Percentiles rank a stretch among this genome's conserved stretches.
Evolutionary conservation across 2,888 invertebrate species (phyloP).

Genomic region (Heliothis peltigera): DNA sequence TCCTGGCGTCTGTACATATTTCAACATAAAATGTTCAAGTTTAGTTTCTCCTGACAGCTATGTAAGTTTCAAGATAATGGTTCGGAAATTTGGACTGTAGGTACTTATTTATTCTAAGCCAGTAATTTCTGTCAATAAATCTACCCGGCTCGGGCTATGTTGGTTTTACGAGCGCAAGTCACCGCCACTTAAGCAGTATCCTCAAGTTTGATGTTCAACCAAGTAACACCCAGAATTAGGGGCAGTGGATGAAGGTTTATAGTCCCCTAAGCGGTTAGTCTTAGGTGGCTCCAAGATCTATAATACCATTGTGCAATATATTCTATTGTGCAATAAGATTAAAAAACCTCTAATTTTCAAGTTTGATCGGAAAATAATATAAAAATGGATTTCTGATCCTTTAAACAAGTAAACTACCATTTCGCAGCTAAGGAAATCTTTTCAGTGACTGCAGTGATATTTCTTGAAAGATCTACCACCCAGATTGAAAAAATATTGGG

Average conservation of each 20-base stretch:
- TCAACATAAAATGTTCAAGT: not conserved
- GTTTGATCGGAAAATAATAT: too few species aligned
- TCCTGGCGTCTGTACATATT: too few species aligned
- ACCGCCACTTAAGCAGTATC: conserved; percentile 51
- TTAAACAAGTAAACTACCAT: too few species aligned
- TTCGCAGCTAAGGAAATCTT: too few species aligned
- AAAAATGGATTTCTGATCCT: too few species aligned
- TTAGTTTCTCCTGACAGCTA: not conserved
- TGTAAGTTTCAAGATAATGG: conserved; percentile 14
- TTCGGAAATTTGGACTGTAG: conserved; percentile 7
- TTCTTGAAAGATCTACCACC: too few species aligned
- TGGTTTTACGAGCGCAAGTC: conserved; percentile 58
- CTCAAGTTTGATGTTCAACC: conserved; percentile 64
- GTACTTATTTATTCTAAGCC: conserved; percentile 44
- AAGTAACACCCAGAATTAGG: conserved; percentile 69
- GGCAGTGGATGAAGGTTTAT: conserved; percentile 70
- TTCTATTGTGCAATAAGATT: too few species aligned
- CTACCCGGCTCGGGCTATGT: conserved; percentile 40
- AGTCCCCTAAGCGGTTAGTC: conserved; percentile 57
- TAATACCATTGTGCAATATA: too few species aligned
- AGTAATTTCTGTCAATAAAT: conserved; percentile 38
- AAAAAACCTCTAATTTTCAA: too few species aligned
- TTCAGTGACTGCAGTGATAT: too few species aligned
- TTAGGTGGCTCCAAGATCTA: too few species aligned
- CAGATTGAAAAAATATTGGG: too few species aligned